Evolutionary conservation across 2,888 invertebrate species (phyloP), one percentile per base, ranked within the genome.

Genomic region (Tenthredo amoena): DNA sequence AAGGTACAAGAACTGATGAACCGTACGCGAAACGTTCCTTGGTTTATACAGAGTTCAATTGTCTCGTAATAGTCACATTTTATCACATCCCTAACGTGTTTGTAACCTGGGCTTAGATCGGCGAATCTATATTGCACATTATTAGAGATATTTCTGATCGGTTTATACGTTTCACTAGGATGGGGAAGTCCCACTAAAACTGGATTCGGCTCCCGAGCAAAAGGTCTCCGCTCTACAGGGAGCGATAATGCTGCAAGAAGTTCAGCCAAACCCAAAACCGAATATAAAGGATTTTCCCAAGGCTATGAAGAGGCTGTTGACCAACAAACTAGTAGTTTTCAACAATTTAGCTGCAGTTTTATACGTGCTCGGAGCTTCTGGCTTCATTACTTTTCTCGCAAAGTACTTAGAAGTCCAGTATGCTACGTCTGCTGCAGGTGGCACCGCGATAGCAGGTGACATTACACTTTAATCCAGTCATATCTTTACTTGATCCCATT

Each of bases 401-500:
- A 97, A 97, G 91, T 96, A 97, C 91, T 95, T 97, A 90, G 97
- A 97, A 93, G 96, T 96, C 10, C 96, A 97, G 91, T 97, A 96
- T 91, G 95, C 95, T 87, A 95, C 95, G 86, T 95, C 95, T 0
- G 95, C 97, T 0, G 95, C 96, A 15, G 94, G 94, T 84, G 96
- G 96, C 21, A 96, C 96, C 26, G 94, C 96, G 86, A 94, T 96
- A 86, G 95, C 96, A 88, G 97, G 96, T 96, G n/a, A 76, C n/a
- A 31, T 83, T 31, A 31, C 55, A 31, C 81, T 84, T 84, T n/a
- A 65, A 21, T 65, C 40, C 18, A 68, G 18, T 40, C 31, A 31
- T 62, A 31, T 77, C 15, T 62, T 31, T 37, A 58, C 68, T 68
- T 34, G 1, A 31, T 68, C 68, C 31, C 31, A 62, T 62, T 62